A percentile compares a stretch with the other conserved stretches of the same genome.
Conservation (phyloP, 2,888 invertebrate species). For the Timema cristinae region DNA sequence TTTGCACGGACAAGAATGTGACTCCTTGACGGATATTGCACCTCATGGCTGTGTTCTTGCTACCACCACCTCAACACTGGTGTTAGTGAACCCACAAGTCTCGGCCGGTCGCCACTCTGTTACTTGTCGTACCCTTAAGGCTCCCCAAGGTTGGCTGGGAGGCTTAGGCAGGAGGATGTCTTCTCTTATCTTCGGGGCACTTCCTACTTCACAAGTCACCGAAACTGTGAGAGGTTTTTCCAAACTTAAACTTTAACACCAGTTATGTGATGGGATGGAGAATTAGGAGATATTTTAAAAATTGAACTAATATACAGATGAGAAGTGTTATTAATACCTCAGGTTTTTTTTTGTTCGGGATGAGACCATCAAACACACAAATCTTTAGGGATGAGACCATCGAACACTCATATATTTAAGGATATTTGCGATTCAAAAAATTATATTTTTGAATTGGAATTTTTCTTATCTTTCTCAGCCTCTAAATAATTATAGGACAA, state of each 20-base stretch:
- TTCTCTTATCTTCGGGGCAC: constrained; percentile 70
- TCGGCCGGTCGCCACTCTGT: constrained; percentile 65
- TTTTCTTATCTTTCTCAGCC: neutral
- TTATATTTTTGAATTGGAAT: neutral
- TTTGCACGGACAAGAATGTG: constrained; percentile 83
- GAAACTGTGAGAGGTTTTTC: constrained; percentile 34
- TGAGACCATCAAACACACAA: too few relatives aligned
- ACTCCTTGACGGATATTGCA: constrained; percentile 63
- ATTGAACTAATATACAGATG: too few relatives aligned
- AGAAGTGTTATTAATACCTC: too few relatives aligned
- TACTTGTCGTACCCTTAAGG: constrained; percentile 62
- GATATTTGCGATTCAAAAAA: constrained; percentile 48
- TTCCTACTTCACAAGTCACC: constrained; percentile 39
- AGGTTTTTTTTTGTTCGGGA: too few relatives aligned
- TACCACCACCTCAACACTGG: constrained; percentile 86
- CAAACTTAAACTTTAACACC: too few relatives aligned
- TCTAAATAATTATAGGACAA: too few relatives aligned
- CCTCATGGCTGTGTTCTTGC: constrained; percentile 77
- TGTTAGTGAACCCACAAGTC: constrained; percentile 61
- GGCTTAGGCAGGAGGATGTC: constrained; percentile 80
- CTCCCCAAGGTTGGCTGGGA: constrained; percentile 79
- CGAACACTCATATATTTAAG: too few relatives aligned
- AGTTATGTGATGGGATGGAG: too few relatives aligned
- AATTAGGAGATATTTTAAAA: too few relatives aligned
- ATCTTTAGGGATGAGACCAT: too few relatives aligned